These are phyloP conservation scores for Ochropacha duplaris DNA, from an alignment of 2,888 invertebrate species.

Conservation along the genomic window DNA sequence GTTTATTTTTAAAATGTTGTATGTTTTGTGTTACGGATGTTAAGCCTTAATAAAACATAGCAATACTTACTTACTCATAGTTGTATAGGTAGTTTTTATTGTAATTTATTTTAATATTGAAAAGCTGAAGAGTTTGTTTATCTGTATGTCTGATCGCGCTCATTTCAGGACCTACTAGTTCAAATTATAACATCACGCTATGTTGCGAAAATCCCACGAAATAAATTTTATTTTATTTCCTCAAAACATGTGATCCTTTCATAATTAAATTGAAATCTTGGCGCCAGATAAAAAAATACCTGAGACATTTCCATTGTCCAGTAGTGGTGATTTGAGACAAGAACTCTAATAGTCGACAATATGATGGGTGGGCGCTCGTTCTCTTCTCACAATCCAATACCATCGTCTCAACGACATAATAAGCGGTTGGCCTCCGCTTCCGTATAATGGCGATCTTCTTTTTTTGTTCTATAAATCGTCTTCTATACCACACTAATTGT, in stretches of 20 bases:
- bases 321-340: not conserved
- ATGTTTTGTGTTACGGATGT: not conserved
- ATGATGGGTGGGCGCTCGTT: conserved; percentile 1
- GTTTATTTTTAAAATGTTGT: not conserved
- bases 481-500: conserved; percentile 19
- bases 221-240: not conserved
- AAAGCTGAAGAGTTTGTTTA: too few relatives aligned
- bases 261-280: not conserved
- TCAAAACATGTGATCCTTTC: not conserved
- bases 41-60: not conserved
- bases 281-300: not conserved
- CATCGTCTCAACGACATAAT: conserved; percentile 44
- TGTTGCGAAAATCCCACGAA: too few relatives aligned
- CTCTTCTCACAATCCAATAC: conserved; percentile 11
- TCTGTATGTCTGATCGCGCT: too few relatives aligned
- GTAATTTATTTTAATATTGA: too few relatives aligned
- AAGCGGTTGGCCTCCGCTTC: conserved; percentile 31
- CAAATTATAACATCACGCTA: too few relatives aligned
- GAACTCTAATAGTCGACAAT: conserved; percentile 5
- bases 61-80: too few relatives aligned
- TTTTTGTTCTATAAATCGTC: conserved; percentile 31
- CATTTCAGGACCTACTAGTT: too few relatives aligned
- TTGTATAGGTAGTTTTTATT: not conserved
- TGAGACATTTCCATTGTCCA: not conserved
- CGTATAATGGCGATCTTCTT: conserved; percentile 39